These are phyloP conservation scores for Protaetia brevitarsis DNA, from an alignment of 1,140 invertebrate species.

Conservation along the genomic window DNA sequence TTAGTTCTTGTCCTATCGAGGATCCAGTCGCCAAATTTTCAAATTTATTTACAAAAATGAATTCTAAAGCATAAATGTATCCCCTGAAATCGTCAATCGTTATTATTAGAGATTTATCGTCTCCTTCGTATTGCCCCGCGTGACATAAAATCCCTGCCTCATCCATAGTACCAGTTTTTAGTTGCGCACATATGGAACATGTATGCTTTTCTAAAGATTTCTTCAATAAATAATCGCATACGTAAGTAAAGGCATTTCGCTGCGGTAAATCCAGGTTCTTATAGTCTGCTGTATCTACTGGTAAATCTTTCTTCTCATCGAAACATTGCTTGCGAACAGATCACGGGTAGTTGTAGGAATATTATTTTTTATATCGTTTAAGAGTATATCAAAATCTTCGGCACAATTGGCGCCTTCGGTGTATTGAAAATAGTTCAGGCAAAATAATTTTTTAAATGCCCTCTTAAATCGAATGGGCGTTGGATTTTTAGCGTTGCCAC, in stretches of 20 bases:
- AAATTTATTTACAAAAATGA: not conserved
- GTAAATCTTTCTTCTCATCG: too few relatives aligned
- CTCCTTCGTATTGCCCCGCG: not conserved
- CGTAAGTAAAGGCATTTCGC: not conserved
- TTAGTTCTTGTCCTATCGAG: too few relatives aligned
- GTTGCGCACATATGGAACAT: not conserved
- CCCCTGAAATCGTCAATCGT: not conserved
- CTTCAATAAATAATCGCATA: not conserved
- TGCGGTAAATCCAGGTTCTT: not conserved
- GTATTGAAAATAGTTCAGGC: conserved; percentile 19
- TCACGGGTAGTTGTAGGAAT: too few relatives aligned
- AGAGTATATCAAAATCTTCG: too few relatives aligned
- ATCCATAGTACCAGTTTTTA: not conserved
- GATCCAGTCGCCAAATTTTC: not conserved
- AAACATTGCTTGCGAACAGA: too few relatives aligned
- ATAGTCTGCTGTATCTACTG: not conserved
- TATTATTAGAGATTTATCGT: not conserved
- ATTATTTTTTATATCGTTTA: too few relatives aligned
- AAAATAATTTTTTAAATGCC: conserved; percentile 28
- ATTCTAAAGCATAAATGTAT: not conserved
- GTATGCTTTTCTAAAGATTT: not conserved
- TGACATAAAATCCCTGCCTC: not conserved
- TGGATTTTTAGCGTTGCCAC: conserved; percentile 26
- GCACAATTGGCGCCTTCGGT: conserved; percentile 13
- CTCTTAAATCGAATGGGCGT: conserved; percentile 27